phyloP scores from a whole-genome alignment of 2,888 invertebrate genomes.

The Chirona hameri region DNA sequence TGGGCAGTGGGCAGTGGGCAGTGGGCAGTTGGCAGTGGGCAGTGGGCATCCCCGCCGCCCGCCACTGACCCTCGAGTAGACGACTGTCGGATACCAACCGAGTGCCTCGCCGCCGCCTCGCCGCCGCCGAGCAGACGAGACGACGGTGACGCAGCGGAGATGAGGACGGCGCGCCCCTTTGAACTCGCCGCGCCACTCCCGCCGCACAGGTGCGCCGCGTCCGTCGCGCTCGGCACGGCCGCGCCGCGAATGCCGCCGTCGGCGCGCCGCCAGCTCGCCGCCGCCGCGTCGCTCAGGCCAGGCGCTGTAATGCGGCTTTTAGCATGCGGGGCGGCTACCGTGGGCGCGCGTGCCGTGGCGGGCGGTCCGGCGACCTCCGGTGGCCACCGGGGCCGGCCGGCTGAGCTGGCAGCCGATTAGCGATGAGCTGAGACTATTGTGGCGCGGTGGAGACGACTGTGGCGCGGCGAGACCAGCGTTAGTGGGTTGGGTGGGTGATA shows the following conservation, averaged over 20 bases:
- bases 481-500: no score
- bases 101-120: background rate
- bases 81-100: background rate
- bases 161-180: constrained; percentile 35
- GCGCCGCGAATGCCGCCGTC: background rate
- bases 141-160: background rate
- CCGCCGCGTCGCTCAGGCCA: background rate
- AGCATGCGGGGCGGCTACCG: background rate
- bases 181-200: constrained; percentile 42
- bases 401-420: no score
- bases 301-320: background rate
- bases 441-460: no score
- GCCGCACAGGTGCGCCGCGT: constrained; percentile 43
- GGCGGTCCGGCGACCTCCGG: no score
- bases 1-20: no score
- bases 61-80: background rate
- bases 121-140: background rate
- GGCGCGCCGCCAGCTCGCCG: background rate
- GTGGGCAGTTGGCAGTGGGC: no score
- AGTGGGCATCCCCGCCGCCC: background rate
- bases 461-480: no score
- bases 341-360: background rate
- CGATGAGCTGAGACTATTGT: no score
- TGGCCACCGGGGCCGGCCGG: no score
- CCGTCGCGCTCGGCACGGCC: constrained; percentile 38